These are phyloP conservation scores for Chymomyza costata DNA, from an alignment of 1,140 invertebrate genomes.

Conservation along the genomic window DNA sequence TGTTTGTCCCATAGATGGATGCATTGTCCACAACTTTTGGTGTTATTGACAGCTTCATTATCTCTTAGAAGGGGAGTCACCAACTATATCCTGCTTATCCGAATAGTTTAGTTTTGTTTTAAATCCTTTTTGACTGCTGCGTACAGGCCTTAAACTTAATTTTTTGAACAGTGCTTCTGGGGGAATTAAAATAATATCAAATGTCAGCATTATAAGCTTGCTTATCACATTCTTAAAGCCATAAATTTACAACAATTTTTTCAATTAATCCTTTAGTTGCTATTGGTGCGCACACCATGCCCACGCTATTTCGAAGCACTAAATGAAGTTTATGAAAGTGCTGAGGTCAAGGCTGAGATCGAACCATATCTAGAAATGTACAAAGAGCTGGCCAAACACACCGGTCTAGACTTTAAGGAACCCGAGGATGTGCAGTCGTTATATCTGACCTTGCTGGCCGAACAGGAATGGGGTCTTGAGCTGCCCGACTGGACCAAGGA, in stretches of 20 bases:
- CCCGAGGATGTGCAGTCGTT: slow-evolving; percentile 81
- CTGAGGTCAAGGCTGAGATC: slow-evolving; percentile 77
- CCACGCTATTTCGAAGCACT: slow-evolving; percentile 78
- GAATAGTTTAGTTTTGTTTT: too few species aligned
- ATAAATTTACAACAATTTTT: not conserved
- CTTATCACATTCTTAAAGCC: too few species aligned
- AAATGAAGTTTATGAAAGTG: slow-evolving; percentile 75
- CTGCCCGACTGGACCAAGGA: slow-evolving; percentile 80
- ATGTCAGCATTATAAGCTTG: too few species aligned
- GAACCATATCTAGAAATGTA: slow-evolving; percentile 77
- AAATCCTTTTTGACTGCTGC: too few species aligned
- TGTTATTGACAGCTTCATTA: too few species aligned
- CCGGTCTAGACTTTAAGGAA: slow-evolving; percentile 78
- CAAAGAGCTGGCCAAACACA: slow-evolving; percentile 76
- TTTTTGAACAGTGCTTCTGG: too few species aligned
- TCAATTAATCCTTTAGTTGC: slow-evolving; percentile 71
- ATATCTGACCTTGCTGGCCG: slow-evolving; percentile 80
- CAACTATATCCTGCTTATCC: too few species aligned
- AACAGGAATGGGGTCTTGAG: slow-evolving; percentile 78
- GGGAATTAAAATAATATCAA: too few species aligned
- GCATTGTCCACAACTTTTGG: too few species aligned
- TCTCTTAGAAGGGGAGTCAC: too few species aligned
- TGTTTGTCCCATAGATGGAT: too few species aligned
- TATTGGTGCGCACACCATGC: slow-evolving; percentile 78
- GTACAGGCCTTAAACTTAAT: too few species aligned